These are phyloP conservation scores for Zaprionus vittiger DNA, from an alignment of 1,140 invertebrate species.

Conservation along the genomic window DNA sequence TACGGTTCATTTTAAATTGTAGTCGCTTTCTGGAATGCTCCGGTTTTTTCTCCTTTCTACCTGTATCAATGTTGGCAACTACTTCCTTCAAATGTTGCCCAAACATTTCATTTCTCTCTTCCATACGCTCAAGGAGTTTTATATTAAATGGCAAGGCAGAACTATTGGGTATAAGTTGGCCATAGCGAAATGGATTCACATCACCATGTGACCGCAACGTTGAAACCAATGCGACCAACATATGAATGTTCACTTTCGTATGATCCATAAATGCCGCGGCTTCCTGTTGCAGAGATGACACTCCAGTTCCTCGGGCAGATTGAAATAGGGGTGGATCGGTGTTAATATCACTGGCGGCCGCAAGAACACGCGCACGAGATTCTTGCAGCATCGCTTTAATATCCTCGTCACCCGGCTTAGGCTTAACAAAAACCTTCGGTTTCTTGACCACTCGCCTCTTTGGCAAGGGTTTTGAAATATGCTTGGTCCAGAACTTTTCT, in stretches of 20 bases:
- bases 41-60: background rate
- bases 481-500: no score
- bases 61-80: conserved; percentile 55
- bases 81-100: conserved; percentile 43
- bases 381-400: background rate
- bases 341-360: background rate
- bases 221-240: conserved; percentile 14
- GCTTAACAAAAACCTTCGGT: background rate
- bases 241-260: conserved; percentile 23
- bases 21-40: background rate
- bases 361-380: background rate
- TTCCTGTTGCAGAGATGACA: background rate
- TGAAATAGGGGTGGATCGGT: conserved; percentile 1
- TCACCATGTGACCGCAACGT: conserved; percentile 19
- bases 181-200: conserved; percentile 20
- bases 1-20: conserved; percentile 22
- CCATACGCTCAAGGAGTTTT: conserved; percentile 6
- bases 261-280: background rate
- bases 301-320: background rate
- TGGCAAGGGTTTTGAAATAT: no score
- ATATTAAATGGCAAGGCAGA: background rate
- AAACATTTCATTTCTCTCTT: conserved; percentile 30
- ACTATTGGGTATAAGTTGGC: background rate
- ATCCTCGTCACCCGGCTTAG: background rate
- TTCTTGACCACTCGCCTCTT: background rate